phyloP scores from a whole-genome alignment of 2,113 vertebrate species.

The Uropsilus gracilis region DNA sequence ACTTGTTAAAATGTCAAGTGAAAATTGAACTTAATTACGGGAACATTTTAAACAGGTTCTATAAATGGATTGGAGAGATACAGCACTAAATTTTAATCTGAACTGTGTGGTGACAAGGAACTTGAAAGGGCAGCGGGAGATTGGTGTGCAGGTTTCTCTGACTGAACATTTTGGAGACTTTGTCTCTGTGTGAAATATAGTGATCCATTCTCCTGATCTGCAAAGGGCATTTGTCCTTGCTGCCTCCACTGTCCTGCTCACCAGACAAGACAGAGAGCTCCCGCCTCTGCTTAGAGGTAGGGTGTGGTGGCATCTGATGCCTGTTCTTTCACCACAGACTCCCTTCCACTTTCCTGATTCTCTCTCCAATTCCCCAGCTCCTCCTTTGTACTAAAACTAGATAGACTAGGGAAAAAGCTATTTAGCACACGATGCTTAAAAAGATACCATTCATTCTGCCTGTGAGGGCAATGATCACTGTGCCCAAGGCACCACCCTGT shows the following conservation, averaged over 20 bases:
- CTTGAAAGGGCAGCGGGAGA: neutral
- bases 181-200: neutral
- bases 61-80: neutral
- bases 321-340: neutral
- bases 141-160: neutral
- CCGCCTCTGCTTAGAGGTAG: neutral
- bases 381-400: neutral
- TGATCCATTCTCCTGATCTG: neutral
- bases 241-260: neutral
- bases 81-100: neutral
- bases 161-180: neutral
- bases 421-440: accelerated
- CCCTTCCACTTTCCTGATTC: neutral
- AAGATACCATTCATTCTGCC: neutral
- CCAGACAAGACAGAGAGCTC: neutral
- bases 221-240: neutral
- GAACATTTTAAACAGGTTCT: neutral
- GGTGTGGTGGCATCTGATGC: neutral
- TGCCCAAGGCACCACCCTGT: neutral
- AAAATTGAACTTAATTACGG: constrained; percentile 12
- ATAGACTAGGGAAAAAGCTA: neutral
- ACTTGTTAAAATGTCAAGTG: constrained; percentile 26
- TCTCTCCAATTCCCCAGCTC: neutral
- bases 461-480: no score
- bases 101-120: neutral